These are phyloP conservation scores for Xestoiulus laeticollis DNA, from an alignment of 2,888 invertebrate genomes.

Conservation along the genomic window DNA sequence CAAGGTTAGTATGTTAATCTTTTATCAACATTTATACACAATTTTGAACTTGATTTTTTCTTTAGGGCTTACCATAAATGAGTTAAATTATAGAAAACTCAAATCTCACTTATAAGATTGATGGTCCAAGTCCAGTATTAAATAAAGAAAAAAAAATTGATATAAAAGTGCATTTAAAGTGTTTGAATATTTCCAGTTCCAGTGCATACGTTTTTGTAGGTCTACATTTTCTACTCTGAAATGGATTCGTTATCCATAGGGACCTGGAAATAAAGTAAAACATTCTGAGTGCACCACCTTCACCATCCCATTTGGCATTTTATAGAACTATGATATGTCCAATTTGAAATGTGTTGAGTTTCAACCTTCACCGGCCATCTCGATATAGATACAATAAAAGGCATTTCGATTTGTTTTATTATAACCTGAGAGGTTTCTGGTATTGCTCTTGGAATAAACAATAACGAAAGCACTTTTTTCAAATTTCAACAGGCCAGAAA, in stretches of 20 bases:
- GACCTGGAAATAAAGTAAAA: not conserved
- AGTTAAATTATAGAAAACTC: not conserved
- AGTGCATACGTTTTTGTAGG: not conserved
- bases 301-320: not conserved
- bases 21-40: no score
- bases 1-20: no score
- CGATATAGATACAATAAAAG: not conserved
- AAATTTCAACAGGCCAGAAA: not conserved
- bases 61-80: no score
- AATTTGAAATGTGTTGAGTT: constrained; percentile 14
- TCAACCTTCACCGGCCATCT: not conserved
- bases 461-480: not conserved
- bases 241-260: not conserved
- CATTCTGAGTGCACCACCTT: not conserved
- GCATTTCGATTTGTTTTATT: constrained; percentile 2
- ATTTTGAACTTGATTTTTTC: no score
- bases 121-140: not conserved
- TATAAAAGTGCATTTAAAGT: not conserved
- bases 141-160: not conserved
- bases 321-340: constrained; percentile 1
- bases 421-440: constrained; percentile 8
- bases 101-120: not conserved
- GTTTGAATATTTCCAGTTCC: not conserved
- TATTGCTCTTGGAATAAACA: not conserved
- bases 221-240: not conserved